phyloP scores from a whole-genome alignment of 2,888 invertebrate genomes.

The Unio delphinus region DNA sequence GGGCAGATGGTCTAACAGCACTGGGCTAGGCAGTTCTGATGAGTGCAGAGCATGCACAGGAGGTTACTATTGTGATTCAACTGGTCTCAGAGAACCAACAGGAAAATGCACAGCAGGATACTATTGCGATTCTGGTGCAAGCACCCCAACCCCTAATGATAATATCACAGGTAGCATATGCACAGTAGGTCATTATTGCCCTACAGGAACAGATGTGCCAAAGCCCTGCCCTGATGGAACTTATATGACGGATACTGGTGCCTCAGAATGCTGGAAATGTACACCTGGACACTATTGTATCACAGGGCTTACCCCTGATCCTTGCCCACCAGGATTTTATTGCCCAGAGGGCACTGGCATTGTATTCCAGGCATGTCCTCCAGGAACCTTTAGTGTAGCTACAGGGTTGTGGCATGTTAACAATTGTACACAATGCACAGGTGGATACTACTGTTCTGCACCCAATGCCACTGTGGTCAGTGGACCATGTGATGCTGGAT shows the following conservation, averaged over 20 bases:
- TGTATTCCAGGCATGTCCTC: slow-evolving; percentile 63
- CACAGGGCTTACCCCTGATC: slow-evolving; percentile 49
- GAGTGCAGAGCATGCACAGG: slow-evolving; percentile 46
- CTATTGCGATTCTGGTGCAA: slow-evolving; percentile 59
- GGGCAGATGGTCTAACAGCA: slow-evolving; percentile 59
- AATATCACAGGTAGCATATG: slow-evolving; percentile 60
- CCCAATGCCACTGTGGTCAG: slow-evolving; percentile 52
- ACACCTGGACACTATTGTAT: slow-evolving; percentile 61
- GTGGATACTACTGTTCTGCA: slow-evolving; percentile 61
- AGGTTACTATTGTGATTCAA: slow-evolving; percentile 61
- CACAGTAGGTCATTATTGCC: slow-evolving; percentile 65
- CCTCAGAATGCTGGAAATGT: slow-evolving; percentile 58
- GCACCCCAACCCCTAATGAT: slow-evolving; percentile 59
- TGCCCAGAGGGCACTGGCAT: slow-evolving; percentile 66
- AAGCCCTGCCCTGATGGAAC: slow-evolving; percentile 54
- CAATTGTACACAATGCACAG: slow-evolving; percentile 65
- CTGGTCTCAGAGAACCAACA: slow-evolving; percentile 58
- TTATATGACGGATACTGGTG: slow-evolving; percentile 52
- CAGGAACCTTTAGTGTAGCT: slow-evolving; percentile 59
- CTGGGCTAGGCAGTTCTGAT: slow-evolving; percentile 42
- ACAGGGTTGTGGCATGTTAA: slow-evolving; percentile 49
- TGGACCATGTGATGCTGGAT: slow-evolving; percentile 57
- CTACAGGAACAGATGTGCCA: slow-evolving; percentile 57
- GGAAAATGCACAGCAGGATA: slow-evolving; percentile 60
- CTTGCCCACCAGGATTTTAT: slow-evolving; percentile 65